These are phyloP conservation scores for Heptranchias perlo DNA, from an alignment of 2,113 vertebrate species.

Conservation along the genomic window DNA sequence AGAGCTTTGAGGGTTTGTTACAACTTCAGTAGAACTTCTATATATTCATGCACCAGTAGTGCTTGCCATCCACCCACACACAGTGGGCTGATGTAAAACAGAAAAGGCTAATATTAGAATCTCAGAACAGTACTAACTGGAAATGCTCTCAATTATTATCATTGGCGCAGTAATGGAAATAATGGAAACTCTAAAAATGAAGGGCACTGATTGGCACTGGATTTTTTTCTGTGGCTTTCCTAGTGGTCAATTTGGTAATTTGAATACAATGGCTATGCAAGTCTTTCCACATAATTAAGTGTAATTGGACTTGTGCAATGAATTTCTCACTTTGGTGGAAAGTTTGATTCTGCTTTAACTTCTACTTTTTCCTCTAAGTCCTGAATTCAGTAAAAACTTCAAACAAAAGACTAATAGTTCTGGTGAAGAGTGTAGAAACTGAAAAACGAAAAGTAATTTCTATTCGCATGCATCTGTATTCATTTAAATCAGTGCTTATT, in stretches of 20 bases:
- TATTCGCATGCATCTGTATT: neutral
- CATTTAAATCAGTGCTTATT: neutral
- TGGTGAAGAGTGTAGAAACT: neutral
- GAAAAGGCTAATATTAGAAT: slow-evolving; percentile 21
- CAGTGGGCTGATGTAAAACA: slow-evolving; percentile 18
- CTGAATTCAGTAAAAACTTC: neutral
- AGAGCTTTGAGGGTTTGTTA: neutral
- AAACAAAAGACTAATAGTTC: neutral
- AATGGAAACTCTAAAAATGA: slow-evolving; percentile 35
- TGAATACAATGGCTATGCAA: neutral
- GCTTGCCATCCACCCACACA: neutral
- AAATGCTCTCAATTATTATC: slow-evolving; percentile 32
- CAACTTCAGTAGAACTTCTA: neutral
- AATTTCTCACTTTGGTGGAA: neutral
- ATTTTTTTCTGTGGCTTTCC: neutral
- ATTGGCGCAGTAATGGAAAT: neutral
- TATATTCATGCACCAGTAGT: neutral
- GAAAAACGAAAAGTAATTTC: neutral
- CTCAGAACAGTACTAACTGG: slow-evolving; percentile 7
- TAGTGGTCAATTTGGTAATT: neutral
- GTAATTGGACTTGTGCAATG: neutral
- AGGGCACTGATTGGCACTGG: neutral
- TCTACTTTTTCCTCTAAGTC: neutral
- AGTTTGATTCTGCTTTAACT: neutral
- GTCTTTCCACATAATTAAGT: neutral